Evolutionary conservation across 2,888 invertebrate genomes (phyloP), one percentile per base, ranked within the genome.

Genomic region (Rutpela maculata): DNA sequence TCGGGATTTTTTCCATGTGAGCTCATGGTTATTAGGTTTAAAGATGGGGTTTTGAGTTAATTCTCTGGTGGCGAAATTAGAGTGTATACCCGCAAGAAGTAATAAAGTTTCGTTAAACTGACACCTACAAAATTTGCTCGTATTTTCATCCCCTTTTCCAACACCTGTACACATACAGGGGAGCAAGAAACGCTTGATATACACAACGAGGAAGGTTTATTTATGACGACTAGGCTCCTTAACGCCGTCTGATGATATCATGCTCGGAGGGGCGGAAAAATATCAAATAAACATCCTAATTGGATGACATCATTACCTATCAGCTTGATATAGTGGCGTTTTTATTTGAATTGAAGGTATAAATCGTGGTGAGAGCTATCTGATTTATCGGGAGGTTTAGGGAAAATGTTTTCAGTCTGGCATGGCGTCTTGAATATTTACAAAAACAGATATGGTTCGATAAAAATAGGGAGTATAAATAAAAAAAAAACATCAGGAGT

Each of bases 61-160:
- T 79, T 72, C 79, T 66, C 57, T 63, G 67, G 69, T 43, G 65
- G 75, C 55, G 67, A 76, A 79, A 72, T 74, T 74, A 72, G 79
- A 80, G 76, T 75, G 70, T 78, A 78, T 78, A 76, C 70, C 79
- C 74, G 76, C 76, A 69, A 80, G 80, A 79, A 75, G 82, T 77
- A 81, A 83, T 84, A 84, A 84, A 84, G 80, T 84, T 82, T 81
- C 81, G 81, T 84, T 84, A 83, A 82, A 80, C 82, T 82, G 80
- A 83, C 84, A 81, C 73, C 73, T 56, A 66, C 26, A 63, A 55
- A 75, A 68, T 75, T 70, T 69, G 63, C 69, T 63, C 63, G 62
- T 77, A 78, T 79, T 79, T 77, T 75, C 76, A 70, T 79, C 69
- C 68, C 80, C 80, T 71, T 71, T 68, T 38, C 75, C 76, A 78